These are phyloP conservation scores for Zophobas atratus DNA, from an alignment of 1,140 invertebrate species.

Conservation along the genomic window DNA sequence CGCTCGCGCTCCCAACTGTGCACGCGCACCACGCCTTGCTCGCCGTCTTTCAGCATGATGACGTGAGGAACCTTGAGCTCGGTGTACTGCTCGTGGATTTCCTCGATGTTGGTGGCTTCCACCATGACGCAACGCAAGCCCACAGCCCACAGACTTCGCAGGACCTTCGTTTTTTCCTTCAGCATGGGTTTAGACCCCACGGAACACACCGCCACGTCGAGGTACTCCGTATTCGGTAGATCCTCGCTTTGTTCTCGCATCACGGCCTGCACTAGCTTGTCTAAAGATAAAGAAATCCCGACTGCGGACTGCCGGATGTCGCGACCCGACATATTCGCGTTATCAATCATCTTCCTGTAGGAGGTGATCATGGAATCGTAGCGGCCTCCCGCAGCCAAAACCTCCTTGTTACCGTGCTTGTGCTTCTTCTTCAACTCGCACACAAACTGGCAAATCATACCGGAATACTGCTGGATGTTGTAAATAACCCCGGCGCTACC, in stretches of 20 bases:
- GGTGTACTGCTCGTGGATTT: conserved; percentile 78
- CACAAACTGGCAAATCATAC: conserved; percentile 82
- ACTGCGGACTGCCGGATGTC: conserved; percentile 75
- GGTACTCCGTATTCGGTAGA: conserved; percentile 60
- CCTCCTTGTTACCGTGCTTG: conserved; percentile 68
- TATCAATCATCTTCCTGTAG: conserved; percentile 64
- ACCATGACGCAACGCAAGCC: conserved; percentile 68
- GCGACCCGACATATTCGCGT: conserved; percentile 57
- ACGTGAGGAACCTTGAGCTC: conserved; percentile 77
- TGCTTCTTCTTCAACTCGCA: conserved; percentile 75
- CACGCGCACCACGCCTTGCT: conserved; percentile 75
- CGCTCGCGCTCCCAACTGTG: conserved; percentile 71
- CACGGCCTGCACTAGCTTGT: conserved; percentile 76
- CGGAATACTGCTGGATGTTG: conserved; percentile 78
- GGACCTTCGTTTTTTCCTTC: conserved; percentile 75
- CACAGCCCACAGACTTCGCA: conserved; percentile 68
- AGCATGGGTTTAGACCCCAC: conserved; percentile 71
- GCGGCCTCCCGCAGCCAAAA: conserved; percentile 69
- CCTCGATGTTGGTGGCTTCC: conserved; percentile 72
- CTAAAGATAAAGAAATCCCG: conserved; percentile 83
- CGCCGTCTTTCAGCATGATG: conserved; percentile 78
- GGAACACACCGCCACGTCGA: conserved; percentile 80
- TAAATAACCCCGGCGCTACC: conserved; percentile 76
- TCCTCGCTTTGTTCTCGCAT: conserved; percentile 69
- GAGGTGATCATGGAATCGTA: conserved; percentile 69